Percentiles rank a stretch among this genome's conserved stretches.
Conservation (phyloP, 2,797 vertebrate species). For the Ctenopoma multispine region DNA sequence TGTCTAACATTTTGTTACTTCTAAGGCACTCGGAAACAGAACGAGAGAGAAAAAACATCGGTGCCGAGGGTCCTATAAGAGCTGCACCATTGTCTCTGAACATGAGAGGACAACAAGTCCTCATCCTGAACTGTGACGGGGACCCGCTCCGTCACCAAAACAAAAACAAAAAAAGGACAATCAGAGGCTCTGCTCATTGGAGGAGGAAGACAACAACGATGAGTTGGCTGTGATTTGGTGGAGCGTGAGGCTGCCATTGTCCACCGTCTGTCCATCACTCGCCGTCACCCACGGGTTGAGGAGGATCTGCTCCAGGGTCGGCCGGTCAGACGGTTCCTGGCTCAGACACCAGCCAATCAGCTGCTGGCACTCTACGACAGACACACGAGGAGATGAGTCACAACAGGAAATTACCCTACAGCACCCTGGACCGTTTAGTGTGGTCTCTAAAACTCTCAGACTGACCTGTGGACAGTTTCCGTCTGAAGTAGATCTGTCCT, state of each 20-base stretch:
- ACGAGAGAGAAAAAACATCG: neutral
- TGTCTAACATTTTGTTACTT: neutral
- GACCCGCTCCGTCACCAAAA: neutral
- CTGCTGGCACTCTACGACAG: constrained; percentile 91
- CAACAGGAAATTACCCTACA: neutral
- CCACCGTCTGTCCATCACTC: constrained; percentile 71
- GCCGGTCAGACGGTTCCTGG: constrained; percentile 91
- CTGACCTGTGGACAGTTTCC: constrained; percentile 90
- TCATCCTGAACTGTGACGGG: neutral
- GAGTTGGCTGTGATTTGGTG: constrained; percentile 84
- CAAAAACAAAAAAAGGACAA: neutral
- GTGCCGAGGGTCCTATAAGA: neutral
- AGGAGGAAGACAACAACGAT: constrained; percentile 78
- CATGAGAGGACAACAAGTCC: neutral
- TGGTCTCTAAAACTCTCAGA: neutral
- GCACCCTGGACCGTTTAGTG: neutral
- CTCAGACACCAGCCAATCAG: constrained; percentile 95
- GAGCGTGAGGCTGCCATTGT: constrained; percentile 82
- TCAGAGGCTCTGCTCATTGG: constrained; percentile 91
- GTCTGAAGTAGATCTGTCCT: constrained; percentile 89
- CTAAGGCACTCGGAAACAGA: constrained; percentile 40
- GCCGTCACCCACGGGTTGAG: constrained; percentile 92
- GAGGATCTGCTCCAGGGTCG: constrained; percentile 94
- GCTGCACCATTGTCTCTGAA: neutral
- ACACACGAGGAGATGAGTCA: neutral